A percentile compares a stretch with the other conserved stretches of the same genome.
Conservation (phyloP, 2,797 vertebrate species). For the Poeciliopsis paucimaculata region DNA sequence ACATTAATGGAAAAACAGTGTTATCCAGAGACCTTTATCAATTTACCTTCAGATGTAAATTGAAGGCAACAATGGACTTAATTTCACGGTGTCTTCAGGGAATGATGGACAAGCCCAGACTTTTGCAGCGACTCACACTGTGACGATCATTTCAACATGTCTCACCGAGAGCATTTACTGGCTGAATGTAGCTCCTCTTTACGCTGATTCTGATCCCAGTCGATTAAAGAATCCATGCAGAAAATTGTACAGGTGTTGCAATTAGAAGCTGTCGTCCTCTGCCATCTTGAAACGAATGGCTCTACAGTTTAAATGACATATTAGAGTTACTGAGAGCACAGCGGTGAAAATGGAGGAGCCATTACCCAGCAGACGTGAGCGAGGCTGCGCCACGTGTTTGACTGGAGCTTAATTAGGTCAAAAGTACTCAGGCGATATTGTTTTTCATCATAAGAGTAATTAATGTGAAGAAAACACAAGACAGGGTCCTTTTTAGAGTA, state of each 20-base stretch:
- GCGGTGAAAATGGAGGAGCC: background rate
- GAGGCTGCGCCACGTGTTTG: background rate
- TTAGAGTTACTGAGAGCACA: background rate
- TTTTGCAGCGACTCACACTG: background rate
- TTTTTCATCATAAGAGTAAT: background rate
- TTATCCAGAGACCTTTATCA: background rate
- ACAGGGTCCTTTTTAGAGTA: background rate
- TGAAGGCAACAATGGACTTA: background rate
- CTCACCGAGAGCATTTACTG: background rate
- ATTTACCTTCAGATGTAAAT: too few relatives aligned
- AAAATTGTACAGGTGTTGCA: conserved; percentile 10
- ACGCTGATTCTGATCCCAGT: background rate
- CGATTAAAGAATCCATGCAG: conserved; percentile 3
- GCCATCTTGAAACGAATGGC: conserved; percentile 8
- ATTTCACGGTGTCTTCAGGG: background rate
- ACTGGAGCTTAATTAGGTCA: conserved; percentile 1
- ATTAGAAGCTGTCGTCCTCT: conserved; percentile 1
- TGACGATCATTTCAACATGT: background rate
- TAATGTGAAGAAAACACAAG: background rate
- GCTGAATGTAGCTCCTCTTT: background rate
- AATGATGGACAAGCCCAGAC: background rate
- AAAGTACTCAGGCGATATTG: background rate
- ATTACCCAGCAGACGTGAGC: background rate
- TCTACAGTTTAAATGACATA: background rate
- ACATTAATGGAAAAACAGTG: too few relatives aligned